Evolutionary conservation across 2,797 vertebrate species (phyloP).

Genomic region (Dromococcyx pavoninus): DNA sequence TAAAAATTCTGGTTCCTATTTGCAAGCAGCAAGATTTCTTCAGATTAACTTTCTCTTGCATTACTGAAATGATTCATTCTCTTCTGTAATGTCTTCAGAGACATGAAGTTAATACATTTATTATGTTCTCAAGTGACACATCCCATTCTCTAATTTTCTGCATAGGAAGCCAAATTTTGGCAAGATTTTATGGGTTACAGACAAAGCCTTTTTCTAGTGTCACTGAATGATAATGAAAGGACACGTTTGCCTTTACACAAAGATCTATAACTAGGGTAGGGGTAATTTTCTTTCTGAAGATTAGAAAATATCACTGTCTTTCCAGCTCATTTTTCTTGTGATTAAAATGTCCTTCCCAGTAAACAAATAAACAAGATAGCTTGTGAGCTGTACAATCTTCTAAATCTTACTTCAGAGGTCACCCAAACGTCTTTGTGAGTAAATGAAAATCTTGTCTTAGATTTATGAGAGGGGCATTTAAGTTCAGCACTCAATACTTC

Average conservation of each 20-base stretch:
- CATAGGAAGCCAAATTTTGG: background rate
- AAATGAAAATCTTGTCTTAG: constrained; percentile 27
- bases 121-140: background rate
- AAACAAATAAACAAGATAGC: constrained; percentile 40
- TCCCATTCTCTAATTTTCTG: background rate
- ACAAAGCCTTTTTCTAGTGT: background rate
- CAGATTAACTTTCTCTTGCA: background rate
- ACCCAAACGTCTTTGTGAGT: background rate
- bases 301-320: background rate
- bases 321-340: background rate
- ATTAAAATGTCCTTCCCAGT: constrained; percentile 42
- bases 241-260: background rate
- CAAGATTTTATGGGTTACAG: background rate
- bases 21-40: background rate
- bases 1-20: constrained; percentile 3
- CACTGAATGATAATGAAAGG: background rate
- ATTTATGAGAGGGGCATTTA: constrained; percentile 16
- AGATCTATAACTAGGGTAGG: background rate
- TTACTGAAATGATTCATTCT: background rate
- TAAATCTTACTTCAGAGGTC: background rate
- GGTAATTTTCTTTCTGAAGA: constrained; percentile 15
- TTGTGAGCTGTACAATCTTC: background rate
- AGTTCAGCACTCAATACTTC: background rate
- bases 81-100: background rate
- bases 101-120: background rate